Base-by-base conservation (phyloP, 2,113 vertebrate genomes). In the Oophaga pumilio region DNA sequence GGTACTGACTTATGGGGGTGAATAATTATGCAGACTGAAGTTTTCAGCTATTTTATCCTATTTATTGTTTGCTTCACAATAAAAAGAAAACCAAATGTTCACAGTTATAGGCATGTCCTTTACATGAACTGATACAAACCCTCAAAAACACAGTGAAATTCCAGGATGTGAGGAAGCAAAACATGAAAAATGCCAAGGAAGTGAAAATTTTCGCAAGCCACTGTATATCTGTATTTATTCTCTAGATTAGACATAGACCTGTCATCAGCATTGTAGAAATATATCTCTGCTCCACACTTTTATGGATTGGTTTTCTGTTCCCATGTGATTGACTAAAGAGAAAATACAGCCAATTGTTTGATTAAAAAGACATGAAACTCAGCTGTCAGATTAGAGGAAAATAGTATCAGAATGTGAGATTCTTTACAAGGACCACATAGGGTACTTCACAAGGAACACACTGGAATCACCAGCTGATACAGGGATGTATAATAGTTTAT, bases 321-420 rank as follows among this genome's bases (percentile, higher is more conserved):
- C 24, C 3, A 24, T 24, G 15, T 71, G 68, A 69, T 15, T 69
- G 66, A 71, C 68, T 28, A 17, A 8, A 15, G 68, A 1, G 26
- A 8, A 14, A 73, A 43, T 73, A 43, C 14, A 73, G 28, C 17
- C 50, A 10, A 74, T 74, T 74, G 71, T 74, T 49, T 22, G 71
- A 74, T 50, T 74, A 74, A 74, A 49, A 50, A 49, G 71, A 74
- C 33, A 50, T 50, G 43, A 43, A 74, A 22, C 71, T 74, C 71
- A 50, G 33, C 71, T 74, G 71, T 49, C 71, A 74, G 18, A 49
- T 33, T 74, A 43, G 24, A 33, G 68, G 33, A 74, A 17, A 74
- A 74, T 74, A 22, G 71, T 74, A 74, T 49, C 8, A 22, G 71
- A 17, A 33, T 1, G 15, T 28, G 6, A 8, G 15, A 11, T 43